Percentiles rank a stretch among this genome's conserved stretches.
phyloP scores from a whole-genome alignment of 2,113 vertebrate species.

The Ictidomys tridecemlineatus region DNA sequence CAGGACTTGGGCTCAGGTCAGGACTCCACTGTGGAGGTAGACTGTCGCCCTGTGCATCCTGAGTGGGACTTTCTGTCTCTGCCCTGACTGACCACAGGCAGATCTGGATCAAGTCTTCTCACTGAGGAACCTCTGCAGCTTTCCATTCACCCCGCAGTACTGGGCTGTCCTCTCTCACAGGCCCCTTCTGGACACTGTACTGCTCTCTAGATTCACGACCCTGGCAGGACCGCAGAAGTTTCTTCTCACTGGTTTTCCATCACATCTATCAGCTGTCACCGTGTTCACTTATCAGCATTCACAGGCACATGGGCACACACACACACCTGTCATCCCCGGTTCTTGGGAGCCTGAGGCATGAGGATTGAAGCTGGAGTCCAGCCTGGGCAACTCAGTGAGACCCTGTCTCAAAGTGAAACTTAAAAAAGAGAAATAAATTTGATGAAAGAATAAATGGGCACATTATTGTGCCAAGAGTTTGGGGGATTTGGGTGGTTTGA shows the following conservation, averaged over 20 bases:
- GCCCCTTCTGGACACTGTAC: no score
- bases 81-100: not conserved
- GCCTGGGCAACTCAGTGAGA: not conserved
- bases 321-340: not conserved
- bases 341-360: not conserved
- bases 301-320: no score
- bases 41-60: not conserved
- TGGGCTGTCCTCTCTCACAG: not conserved
- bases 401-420: not conserved
- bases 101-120: no score
- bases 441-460: not conserved
- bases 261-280: not conserved
- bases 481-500: not conserved
- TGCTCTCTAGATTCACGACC: not conserved
- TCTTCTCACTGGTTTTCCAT: not conserved
- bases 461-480: not conserved
- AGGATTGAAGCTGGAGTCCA: not conserved
- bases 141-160: fast-evolving
- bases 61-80: not conserved
- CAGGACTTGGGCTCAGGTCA: not conserved
- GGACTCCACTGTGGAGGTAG: no score
- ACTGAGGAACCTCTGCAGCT: not conserved
- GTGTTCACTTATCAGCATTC: not conserved
- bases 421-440: not conserved
- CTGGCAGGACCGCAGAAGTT: fast-evolving